A percentile compares a stretch with the other conserved stretches of the same genome.
Evolutionary conservation across 92 coral and sea anemone genomes (phyloP).

Genomic region (Epizoanthus scotinus): DNA sequence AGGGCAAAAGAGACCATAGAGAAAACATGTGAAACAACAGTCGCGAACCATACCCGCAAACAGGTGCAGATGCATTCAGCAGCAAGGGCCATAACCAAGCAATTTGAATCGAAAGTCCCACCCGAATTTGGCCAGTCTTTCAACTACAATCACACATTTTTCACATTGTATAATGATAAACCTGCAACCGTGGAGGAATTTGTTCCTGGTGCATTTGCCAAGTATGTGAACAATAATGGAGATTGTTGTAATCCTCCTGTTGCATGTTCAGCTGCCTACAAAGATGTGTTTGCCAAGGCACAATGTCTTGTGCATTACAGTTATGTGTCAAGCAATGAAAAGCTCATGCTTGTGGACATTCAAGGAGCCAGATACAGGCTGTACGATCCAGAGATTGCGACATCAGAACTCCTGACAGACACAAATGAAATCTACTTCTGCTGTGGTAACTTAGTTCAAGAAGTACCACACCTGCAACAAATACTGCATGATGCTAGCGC

Average conservation of each 20-base stretch:
- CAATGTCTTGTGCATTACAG: constrained; percentile 45
- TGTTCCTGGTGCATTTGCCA: constrained; percentile 29
- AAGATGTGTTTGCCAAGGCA: constrained; percentile 32
- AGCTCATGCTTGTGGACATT: constrained; percentile 43
- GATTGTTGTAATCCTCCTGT: background rate
- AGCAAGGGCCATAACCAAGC: constrained; percentile 32
- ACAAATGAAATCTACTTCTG: constrained; percentile 40
- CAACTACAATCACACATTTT: constrained; percentile 28
- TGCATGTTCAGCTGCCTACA: constrained; percentile 24
- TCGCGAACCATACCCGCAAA: constrained; percentile 37
- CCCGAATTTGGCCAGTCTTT: constrained; percentile 33
- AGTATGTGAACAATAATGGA: constrained; percentile 39
- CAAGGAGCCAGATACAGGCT: constrained; percentile 37
- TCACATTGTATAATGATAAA: background rate
- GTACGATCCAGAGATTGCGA: constrained; percentile 54
- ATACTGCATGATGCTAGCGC: constrained; percentile 23
- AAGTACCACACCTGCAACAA: constrained; percentile 43
- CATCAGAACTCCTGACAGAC: constrained; percentile 28
- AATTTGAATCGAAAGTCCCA: constrained; percentile 23
- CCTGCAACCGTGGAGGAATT: constrained; percentile 46
- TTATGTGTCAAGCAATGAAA: constrained; percentile 13
- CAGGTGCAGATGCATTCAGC: constrained; percentile 46
- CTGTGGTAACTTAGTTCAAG: constrained; percentile 37
- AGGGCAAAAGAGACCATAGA: constrained; percentile 24
- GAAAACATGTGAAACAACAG: constrained; percentile 14